A percentile compares a stretch with the other conserved stretches of the same genome.
Evolutionary conservation across 2,888 invertebrate species (phyloP).

Genomic region (Isotomurus palustris): DNA sequence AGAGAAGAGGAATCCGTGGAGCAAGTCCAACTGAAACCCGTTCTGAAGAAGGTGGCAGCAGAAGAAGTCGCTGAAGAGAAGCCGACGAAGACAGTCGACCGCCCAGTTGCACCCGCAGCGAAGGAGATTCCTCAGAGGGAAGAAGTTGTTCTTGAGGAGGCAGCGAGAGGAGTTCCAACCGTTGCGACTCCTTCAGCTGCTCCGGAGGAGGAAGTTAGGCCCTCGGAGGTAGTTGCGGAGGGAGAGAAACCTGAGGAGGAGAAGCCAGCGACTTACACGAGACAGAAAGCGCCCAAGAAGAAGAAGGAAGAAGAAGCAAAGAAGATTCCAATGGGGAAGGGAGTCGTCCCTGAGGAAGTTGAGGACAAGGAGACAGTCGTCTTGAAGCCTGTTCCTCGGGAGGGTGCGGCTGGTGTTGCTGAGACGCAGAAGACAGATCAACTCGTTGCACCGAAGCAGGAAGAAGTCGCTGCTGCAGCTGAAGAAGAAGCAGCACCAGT

Average conservation of each 20-base stretch:
- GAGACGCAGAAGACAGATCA: no score
- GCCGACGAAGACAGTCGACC: neutral
- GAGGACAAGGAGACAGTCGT: conserved; percentile 19
- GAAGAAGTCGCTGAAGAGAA: conserved; percentile 7
- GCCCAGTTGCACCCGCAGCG: no score
- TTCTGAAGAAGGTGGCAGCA: conserved; percentile 8
- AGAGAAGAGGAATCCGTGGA: conserved; percentile 11
- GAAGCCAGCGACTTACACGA: conserved; percentile 5
- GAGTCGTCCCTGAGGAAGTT: conserved; percentile 17
- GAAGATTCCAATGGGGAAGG: conserved; percentile 19
- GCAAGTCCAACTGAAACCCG: conserved; percentile 18
- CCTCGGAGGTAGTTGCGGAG: neutral
- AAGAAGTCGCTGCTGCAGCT: conserved; percentile 21
- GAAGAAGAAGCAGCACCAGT: conserved; percentile 9
- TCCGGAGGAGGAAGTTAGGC: neutral
- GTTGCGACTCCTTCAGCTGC: no score
- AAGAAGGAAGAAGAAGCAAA: conserved; percentile 7
- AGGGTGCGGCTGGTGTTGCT: no score
- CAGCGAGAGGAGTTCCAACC: neutral
- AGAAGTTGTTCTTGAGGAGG: neutral
- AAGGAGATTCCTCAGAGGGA: neutral
- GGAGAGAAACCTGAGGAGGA: conserved; percentile 16
- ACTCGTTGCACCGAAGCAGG: conserved; percentile 18
- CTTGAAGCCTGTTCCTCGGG: conserved; percentile 48
- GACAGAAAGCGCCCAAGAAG: conserved; percentile 40